Evolutionary conservation across 1,140 invertebrate genomes (phyloP).

Genomic region (Drosophila equinoxialis): DNA sequence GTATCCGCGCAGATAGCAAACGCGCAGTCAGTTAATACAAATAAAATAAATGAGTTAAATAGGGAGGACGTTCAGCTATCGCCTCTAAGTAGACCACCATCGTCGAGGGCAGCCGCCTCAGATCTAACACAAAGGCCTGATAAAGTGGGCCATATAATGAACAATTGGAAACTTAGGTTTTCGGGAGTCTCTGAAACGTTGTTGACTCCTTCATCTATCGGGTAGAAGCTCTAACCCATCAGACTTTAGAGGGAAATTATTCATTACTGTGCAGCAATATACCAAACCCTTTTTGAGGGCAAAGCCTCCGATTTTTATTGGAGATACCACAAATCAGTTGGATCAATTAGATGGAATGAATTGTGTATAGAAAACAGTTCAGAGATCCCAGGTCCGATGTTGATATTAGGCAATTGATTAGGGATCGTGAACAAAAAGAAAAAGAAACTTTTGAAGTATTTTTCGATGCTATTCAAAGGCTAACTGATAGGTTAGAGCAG

Average conservation of each 20-base stretch:
- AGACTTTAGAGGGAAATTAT: neutral
- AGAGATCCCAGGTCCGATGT: too few species aligned
- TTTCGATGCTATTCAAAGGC: too few species aligned
- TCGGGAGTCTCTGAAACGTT: neutral
- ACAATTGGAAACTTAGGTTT: neutral
- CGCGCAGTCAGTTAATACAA: neutral
- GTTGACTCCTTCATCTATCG: neutral
- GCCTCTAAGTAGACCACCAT: neutral
- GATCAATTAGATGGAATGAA: too few species aligned
- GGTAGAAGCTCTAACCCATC: neutral
- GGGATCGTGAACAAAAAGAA: too few species aligned
- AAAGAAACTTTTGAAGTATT: too few species aligned
- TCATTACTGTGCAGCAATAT: neutral
- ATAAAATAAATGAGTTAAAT: neutral
- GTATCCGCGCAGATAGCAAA: neutral
- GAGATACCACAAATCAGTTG: too few species aligned
- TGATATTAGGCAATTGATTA: too few species aligned
- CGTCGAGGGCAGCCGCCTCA: neutral
- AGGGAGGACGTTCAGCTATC: neutral
- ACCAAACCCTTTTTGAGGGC: too few species aligned
- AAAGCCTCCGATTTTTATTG: too few species aligned
- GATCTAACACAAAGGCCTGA: neutral
- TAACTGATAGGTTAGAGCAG: too few species aligned
- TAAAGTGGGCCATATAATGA: neutral
- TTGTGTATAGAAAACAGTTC: too few species aligned